Percentiles rank a stretch among this genome's conserved stretches.
Conservation (phyloP, 2,888 invertebrate species). For the Papilio protenor region DNA sequence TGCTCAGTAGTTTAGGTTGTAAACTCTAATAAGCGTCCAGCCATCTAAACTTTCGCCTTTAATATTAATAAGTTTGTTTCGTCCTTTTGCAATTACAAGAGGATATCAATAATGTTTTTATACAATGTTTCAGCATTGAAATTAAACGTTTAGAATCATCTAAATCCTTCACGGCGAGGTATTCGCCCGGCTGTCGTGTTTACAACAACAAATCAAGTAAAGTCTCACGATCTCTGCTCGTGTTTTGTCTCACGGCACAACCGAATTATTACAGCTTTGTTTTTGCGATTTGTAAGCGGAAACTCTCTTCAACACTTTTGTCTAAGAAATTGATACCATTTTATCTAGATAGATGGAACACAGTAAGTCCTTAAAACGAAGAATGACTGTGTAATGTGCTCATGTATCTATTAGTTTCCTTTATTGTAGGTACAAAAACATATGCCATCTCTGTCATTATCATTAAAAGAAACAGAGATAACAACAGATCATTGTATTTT, state of each 20-base stretch:
- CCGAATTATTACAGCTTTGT: constrained; percentile 24
- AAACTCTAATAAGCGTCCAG: too few relatives aligned
- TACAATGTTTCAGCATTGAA: not conserved
- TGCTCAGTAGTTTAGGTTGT: too few relatives aligned
- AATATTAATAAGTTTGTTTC: too few relatives aligned
- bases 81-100: too few relatives aligned
- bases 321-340: not conserved
- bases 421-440: not conserved
- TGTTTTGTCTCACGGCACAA: constrained; percentile 25
- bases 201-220: constrained; percentile 19
- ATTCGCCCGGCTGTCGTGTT: constrained; percentile 18
- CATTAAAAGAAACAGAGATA: not conserved
- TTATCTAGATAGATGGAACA: not conserved
- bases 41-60: too few relatives aligned
- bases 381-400: too few relatives aligned
- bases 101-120: too few relatives aligned
- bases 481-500: not conserved
- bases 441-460: too few relatives aligned
- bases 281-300: constrained; percentile 5
- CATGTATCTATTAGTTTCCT: too few relatives aligned
- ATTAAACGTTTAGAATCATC: not conserved
- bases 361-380: too few relatives aligned
- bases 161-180: constrained; percentile 15
- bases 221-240: constrained; percentile 15
- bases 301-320: not conserved